phyloP scores from a whole-genome alignment of 2,888 invertebrate genomes.

The Helleia helle region DNA sequence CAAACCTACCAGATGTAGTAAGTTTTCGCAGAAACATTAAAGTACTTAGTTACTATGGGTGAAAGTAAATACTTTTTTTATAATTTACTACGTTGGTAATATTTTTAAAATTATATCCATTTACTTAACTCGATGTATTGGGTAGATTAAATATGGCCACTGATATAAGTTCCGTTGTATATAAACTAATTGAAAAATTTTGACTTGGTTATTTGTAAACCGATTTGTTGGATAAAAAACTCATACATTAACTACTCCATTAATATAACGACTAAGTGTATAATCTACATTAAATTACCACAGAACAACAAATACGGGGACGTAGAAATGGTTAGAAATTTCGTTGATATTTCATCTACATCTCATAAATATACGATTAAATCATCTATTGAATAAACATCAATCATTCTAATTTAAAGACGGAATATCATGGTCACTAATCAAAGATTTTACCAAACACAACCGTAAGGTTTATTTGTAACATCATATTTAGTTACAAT shows the following conservation, averaged over 20 bases:
- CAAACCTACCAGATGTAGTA: too few species aligned
- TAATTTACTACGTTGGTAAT: too few species aligned
- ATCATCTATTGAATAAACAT: too few species aligned
- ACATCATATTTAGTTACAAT: not conserved
- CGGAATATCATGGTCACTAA: constrained; percentile 30
- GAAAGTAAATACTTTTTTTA: not conserved
- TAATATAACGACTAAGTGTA: not conserved
- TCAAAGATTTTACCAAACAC: constrained; percentile 32
- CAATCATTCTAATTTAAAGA: constrained; percentile 28
- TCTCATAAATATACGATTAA: too few species aligned
- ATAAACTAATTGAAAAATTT: constrained; percentile 5
- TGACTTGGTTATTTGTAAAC: constrained; percentile 6
- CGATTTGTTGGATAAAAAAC: constrained; percentile 2
- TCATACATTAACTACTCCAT: constrained; percentile 5
- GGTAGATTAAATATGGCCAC: constrained; percentile 8
- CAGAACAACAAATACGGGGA: constrained; percentile 40
- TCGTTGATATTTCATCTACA: constrained; percentile 14
- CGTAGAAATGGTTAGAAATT: constrained; percentile 25
- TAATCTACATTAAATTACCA: constrained; percentile 32
- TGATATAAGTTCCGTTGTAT: constrained; percentile 3
- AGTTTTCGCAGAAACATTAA: too few species aligned
- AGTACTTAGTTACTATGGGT: too few species aligned
- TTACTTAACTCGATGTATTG: not conserved
- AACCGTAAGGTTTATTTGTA: constrained; percentile 43
- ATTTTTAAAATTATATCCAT: too few species aligned